These are phyloP conservation scores for Microtus montanus DNA, from an alignment of 2,113 vertebrate species.

Conservation along the genomic window DNA sequence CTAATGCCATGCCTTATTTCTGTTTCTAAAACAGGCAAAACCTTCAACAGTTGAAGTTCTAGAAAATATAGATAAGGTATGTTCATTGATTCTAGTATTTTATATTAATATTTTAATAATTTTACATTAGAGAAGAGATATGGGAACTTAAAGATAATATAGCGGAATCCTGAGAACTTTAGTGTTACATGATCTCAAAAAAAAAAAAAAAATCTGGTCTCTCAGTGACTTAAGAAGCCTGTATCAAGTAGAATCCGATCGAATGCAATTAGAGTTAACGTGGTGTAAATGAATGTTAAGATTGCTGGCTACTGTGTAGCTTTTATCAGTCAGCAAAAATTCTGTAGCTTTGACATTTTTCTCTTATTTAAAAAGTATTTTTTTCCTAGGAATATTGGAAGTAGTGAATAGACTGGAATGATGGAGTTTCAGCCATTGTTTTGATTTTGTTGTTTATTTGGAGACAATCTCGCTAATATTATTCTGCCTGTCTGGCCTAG, in stretches of 20 bases:
- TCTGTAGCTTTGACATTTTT: slow-evolving; percentile 49
- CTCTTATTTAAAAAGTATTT: slow-evolving; percentile 19
- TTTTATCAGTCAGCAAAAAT: slow-evolving; percentile 46
- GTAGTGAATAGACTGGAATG: slow-evolving; percentile 39
- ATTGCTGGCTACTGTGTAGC: slow-evolving; percentile 32
- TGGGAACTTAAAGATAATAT: slow-evolving; percentile 47
- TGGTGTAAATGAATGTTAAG: slow-evolving; percentile 51
- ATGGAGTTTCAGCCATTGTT: slow-evolving; percentile 19
- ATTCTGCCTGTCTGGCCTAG: neutral
- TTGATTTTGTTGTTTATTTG: slow-evolving; percentile 38
- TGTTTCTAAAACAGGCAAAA: slow-evolving; percentile 88
- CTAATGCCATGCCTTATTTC: slow-evolving; percentile 73
- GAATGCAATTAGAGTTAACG: slow-evolving; percentile 38
- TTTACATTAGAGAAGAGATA: slow-evolving; percentile 39
- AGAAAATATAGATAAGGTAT: slow-evolving; percentile 98
- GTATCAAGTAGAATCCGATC: neutral
- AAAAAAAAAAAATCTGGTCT: slow-evolving; percentile 1
- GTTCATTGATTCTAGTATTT: slow-evolving; percentile 66
- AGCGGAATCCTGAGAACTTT: slow-evolving; percentile 53
- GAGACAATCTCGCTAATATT: neutral
- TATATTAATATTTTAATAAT: slow-evolving; percentile 53
- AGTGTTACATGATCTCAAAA: slow-evolving; percentile 38
- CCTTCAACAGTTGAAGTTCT: slow-evolving; percentile 95
- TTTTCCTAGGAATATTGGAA: slow-evolving; percentile 46
- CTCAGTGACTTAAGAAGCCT: slow-evolving; percentile 43